These are phyloP conservation scores for Anthoscopus minutus DNA, from an alignment of 2,113 vertebrate species.

Conservation along the genomic window DNA sequence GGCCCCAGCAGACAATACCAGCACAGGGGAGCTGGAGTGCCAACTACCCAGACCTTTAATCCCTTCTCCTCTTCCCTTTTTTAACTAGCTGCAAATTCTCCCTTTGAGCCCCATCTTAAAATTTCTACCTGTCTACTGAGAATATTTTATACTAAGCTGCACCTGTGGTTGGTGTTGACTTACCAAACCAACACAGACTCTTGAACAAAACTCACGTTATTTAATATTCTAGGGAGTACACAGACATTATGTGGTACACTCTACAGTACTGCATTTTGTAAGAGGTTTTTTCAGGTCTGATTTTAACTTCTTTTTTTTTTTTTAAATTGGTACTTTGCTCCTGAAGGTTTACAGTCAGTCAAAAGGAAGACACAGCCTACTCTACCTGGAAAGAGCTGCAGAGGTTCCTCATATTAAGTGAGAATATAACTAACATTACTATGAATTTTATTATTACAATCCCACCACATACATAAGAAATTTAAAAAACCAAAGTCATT, in stretches of 20 bases:
- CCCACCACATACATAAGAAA: not conserved
- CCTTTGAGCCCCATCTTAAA: not conserved
- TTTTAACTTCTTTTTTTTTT: not conserved
- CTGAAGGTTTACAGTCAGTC: not conserved
- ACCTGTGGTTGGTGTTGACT: not conserved
- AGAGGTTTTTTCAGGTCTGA: not conserved
- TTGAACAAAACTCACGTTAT: not conserved
- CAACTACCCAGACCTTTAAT: not conserved
- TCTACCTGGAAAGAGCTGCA: not conserved
- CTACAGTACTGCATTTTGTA: accelerated
- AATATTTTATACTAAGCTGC: not conserved
- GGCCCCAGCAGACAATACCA: not conserved
- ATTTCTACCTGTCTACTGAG: not conserved
- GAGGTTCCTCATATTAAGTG: not conserved
- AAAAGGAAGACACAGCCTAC: not conserved
- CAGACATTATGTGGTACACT: not conserved
- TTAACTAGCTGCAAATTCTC: not conserved
- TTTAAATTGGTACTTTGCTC: not conserved
- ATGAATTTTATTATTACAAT: not conserved
- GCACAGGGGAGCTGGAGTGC: accelerated
- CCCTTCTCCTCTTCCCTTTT: not conserved
- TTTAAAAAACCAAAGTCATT: not conserved
- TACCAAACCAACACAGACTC: not conserved
- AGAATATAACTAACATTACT: not conserved
- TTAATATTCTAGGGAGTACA: not conserved